Base-by-base conservation (phyloP, 2,888 invertebrate genomes). In the Operophtera brumata region DNA sequence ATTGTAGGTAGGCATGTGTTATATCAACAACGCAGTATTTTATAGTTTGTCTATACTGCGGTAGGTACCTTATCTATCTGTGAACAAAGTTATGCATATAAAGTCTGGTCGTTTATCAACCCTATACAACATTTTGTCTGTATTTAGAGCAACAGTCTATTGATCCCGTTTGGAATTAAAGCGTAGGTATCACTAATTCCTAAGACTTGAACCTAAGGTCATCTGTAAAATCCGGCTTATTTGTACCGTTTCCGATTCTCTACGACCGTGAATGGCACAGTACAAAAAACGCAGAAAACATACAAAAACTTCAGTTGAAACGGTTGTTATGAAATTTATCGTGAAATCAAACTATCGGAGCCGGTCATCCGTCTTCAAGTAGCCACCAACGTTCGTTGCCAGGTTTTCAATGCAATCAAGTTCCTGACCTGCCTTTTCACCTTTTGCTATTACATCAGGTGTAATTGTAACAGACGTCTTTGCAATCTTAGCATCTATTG, bases 271-370 rank as follows among this genome's bases (percentile, higher is more conserved):
- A 67, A 66, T 64, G 57, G 61, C 59, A 54, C 48, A 54, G 52
- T 48, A 42, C 47, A 63, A 67, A 67, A 68, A 62, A 61, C 57
- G 42, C 47, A 64, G 62, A 53, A 63, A 57, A 57, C 57, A 41
- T 47, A 56, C 54, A 62, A 66, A 69, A 71, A 65, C 57, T 59
- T 61, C 52, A 60, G 62, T 47, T 51, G 56, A 47, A 64, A 71
- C 70, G 73, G 64, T 70, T 65, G 60, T 82, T 81, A 76, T 70
- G 71, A 80, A 84, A 81, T 77, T 64, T 73, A 73, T 77, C 80
- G 76, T 77, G 80, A 82, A 82, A 82, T 82, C 79, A 71, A 66
- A 69, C 65, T 44, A 30, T 41, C 44, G 45, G 36, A 52, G 54
- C 62, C 62, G 64, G 65, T 61, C 58, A 56, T 61, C 60, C 64